A percentile compares a stretch with the other conserved stretches of the same genome.
Evolutionary conservation across 1,140 invertebrate species (phyloP).

Genomic region (Amphibalanus amphitrite): DNA sequence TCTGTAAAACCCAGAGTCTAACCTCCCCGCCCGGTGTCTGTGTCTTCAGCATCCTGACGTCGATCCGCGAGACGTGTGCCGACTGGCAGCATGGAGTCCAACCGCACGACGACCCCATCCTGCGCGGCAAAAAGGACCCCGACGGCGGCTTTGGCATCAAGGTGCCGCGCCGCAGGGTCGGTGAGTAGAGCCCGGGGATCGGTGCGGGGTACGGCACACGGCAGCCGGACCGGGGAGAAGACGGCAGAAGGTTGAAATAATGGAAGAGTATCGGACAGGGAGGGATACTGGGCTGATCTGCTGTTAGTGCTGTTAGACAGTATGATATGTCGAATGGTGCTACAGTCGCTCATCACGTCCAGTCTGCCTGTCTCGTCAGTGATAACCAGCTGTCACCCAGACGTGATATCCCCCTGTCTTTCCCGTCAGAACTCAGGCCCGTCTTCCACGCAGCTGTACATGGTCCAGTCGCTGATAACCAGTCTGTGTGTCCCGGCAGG

Average conservation of each 20-base stretch:
- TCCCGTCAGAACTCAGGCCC: conserved; percentile 47
- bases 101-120: conserved; percentile 75
- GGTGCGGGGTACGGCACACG: too few species aligned
- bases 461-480: conserved; percentile 94
- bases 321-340: too few species aligned
- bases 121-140: conserved; percentile 90
- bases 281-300: not conserved
- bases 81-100: conserved; percentile 89
- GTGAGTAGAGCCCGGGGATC: conserved; percentile 39
- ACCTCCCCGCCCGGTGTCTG: not conserved
- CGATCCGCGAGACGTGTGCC: conserved; percentile 87
- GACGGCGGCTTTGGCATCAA: conserved; percentile 80
- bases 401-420: conserved; percentile 9
- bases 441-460: conserved; percentile 87
- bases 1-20: too few species aligned
- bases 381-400: too few species aligned
- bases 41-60: conserved; percentile 64
- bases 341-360: too few species aligned
- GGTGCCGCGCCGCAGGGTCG: conserved; percentile 80
- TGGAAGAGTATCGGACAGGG: too few species aligned
- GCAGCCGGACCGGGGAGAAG: too few species aligned
- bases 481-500: too few species aligned
- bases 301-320: too few species aligned
- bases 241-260: too few species aligned
- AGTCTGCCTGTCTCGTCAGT: too few species aligned